These are phyloP conservation scores for Tetragonula carbonaria DNA, from an alignment of 2,888 invertebrate genomes.

Conservation along the genomic window DNA sequence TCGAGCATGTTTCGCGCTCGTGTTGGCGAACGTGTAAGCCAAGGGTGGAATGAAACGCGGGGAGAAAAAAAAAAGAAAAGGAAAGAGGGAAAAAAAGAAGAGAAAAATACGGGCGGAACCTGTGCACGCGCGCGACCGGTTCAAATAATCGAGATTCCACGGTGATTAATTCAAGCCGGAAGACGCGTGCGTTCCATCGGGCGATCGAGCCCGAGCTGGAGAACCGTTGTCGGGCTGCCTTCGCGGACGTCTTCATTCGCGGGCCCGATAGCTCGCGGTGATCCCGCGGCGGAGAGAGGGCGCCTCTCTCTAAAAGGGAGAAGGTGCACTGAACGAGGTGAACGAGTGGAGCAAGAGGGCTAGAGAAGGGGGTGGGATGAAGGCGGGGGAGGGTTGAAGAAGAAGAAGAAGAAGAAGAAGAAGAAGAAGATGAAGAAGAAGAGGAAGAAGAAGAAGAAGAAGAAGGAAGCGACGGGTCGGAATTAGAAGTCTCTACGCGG, in stretches of 20 bases:
- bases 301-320: not conserved
- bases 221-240: conserved; percentile 44
- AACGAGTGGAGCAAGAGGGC: too few species aligned
- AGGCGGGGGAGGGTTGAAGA: not conserved
- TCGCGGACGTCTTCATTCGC: conserved; percentile 54
- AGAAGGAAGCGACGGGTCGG: conserved; percentile 28
- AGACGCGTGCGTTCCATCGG: conserved; percentile 52
- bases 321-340: not conserved
- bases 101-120: not conserved
- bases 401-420: not conserved
- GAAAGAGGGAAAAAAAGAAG: too few species aligned
- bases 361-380: not conserved
- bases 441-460: not conserved
- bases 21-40: not conserved
- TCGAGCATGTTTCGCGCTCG: not conserved
- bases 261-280: conserved; percentile 36
- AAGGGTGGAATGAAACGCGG: too few species aligned
- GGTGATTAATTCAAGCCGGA: conserved; percentile 61
- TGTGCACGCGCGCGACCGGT: conserved; percentile 45
- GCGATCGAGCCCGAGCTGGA: conserved; percentile 26
- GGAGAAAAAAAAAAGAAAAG: too few species aligned
- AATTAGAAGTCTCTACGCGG: conserved; percentile 71
- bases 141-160: conserved; percentile 53
- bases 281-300: conserved; percentile 24
- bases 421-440: too few species aligned